Base-by-base conservation (phyloP, 2,888 invertebrate species). In the Chloromyia formosa region DNA sequence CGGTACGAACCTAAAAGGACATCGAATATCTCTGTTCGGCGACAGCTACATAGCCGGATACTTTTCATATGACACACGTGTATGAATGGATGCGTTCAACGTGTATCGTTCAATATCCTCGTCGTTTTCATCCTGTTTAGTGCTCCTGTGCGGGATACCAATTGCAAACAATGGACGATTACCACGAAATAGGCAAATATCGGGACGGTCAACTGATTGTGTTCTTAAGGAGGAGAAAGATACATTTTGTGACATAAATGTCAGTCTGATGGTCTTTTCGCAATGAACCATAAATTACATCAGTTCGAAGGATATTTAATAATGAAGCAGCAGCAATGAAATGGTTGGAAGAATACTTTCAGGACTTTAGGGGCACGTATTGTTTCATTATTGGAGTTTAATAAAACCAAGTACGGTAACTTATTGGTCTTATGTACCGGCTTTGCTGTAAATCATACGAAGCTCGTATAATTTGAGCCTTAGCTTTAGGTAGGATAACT, bases 91-190 rank as follows among this genome's bases (percentile, higher is more conserved):
- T 12, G 12, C 49, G 49, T 12, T 7, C 61, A 12, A 23, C 14
- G 27, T 35, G 27, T 35, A 35, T 35, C 27, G 7, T 27, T 61
- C 27, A 23, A 27, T 61, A 61, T 61, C 23, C 23, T 61, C 7
- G 27, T 4, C 27, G 27, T 35, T 35, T 2, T 35, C 27, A 35
- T 35, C 2, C 61, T 61, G 61, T 61, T 61, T 61, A 27, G 27
- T 61, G 23, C 61, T 61, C 61, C 27, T 61, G 61, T 61, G 61
- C 35, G 61, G 27, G 61, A 27, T 61, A 61, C 61, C 61, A 14
- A 61, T 23, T 61, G 61, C 20, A 16, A 35, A 61, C 27, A 61
- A 61, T 61, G 61, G 61, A 23, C 12, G 35, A 61, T 61, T 61
- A 61, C 27, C 23, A 27, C 10, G 27, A 12, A 14, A n/a, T 23